phyloP scores from a whole-genome alignment of 2,888 invertebrate species.

The Protodeltote pygarga region DNA sequence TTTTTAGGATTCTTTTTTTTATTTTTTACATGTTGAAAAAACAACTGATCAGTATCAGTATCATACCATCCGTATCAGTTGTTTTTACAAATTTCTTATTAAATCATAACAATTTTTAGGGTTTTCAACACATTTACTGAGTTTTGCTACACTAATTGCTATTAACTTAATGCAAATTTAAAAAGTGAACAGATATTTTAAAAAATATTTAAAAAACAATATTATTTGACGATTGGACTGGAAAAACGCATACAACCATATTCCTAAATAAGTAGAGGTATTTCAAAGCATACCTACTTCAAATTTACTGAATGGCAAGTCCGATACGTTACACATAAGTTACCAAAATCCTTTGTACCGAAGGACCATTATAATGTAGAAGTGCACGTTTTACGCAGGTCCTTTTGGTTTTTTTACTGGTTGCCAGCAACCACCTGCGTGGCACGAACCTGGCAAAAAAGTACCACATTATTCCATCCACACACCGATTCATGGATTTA shows the following conservation, averaged over 20 bases:
- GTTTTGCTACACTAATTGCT: no score
- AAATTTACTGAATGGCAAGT: constrained; percentile 38
- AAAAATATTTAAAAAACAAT: no score
- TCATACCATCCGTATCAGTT: no score
- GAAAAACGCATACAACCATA: no score
- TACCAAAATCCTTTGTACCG: constrained; percentile 46
- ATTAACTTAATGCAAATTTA: no score
- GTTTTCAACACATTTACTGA: no score
- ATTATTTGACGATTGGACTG: constrained; percentile 1
- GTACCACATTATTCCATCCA: constrained; percentile 52
- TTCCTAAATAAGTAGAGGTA: constrained; percentile 2
- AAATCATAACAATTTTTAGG: no score
- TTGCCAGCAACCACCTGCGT: constrained; percentile 72
- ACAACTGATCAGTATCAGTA: no score
- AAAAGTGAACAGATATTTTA: no score
- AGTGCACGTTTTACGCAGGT: constrained; percentile 65
- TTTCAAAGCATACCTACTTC: constrained; percentile 36
- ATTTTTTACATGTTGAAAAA: background rate
- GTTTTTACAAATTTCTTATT: no score
- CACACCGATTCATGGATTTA: constrained; percentile 69
- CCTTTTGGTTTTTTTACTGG: constrained; percentile 57
- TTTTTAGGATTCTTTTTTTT: background rate
- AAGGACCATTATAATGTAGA: constrained; percentile 34
- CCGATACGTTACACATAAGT: constrained; percentile 50
- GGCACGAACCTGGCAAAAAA: constrained; percentile 79